Evolutionary conservation across 2,113 vertebrate genomes (phyloP).

Genomic region (Mormyrus iriodes): DNA sequence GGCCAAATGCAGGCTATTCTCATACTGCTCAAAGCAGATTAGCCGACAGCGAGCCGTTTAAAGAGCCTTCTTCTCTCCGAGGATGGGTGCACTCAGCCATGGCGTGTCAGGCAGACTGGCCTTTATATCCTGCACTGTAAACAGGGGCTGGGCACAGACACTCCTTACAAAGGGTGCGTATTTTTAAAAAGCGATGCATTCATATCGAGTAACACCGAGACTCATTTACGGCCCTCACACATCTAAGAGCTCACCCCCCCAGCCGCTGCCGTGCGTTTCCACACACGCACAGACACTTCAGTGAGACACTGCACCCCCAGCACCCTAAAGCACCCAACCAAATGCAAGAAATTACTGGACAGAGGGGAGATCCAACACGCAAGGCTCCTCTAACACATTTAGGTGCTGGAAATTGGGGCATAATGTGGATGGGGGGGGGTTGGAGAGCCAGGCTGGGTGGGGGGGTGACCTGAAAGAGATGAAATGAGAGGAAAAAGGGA

Average conservation of each 20-base stretch:
- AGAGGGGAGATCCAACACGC: background rate
- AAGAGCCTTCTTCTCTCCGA: background rate
- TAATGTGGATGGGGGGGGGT: background rate
- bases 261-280: background rate
- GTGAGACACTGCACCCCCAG: background rate
- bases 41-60: background rate
- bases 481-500: slow-evolving; percentile 67
- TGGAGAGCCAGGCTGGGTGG: background rate
- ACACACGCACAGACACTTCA: background rate
- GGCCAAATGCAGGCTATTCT: background rate
- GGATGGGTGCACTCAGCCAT: background rate
- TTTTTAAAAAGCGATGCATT: background rate
- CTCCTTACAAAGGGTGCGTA: background rate
- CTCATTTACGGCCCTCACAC: background rate
- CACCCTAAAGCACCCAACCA: background rate
- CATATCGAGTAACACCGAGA: background rate
- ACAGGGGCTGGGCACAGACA: background rate
- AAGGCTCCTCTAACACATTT: background rate
- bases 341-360: background rate
- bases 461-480: slow-evolving; percentile 49
- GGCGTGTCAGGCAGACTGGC: background rate
- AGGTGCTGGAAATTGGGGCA: background rate
- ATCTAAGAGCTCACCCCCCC: background rate
- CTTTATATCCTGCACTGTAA: background rate
- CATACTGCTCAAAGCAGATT: background rate